These are phyloP conservation scores for Edolisoma coerulescens DNA, from an alignment of 2,113 vertebrate species.

Conservation along the genomic window DNA sequence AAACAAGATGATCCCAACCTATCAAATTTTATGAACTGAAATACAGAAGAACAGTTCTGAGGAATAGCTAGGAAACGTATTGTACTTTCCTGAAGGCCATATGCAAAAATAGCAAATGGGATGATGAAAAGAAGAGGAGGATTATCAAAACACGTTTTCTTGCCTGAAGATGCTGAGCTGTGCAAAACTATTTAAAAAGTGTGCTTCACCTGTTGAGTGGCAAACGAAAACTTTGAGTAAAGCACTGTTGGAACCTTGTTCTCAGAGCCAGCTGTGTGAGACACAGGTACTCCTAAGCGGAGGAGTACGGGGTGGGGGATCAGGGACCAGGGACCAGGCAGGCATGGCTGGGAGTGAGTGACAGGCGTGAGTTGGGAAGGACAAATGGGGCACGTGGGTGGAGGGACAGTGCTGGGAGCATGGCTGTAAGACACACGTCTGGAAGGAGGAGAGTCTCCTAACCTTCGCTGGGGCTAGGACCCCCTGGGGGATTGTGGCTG, in stretches of 20 bases:
- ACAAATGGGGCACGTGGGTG: background rate
- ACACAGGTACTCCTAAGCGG: background rate
- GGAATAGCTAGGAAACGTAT: background rate
- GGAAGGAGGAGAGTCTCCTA: background rate
- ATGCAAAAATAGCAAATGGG: background rate
- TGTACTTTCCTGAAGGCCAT: background rate
- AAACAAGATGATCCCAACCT: background rate
- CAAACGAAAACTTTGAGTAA: background rate
- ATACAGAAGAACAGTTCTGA: background rate
- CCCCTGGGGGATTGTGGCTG: background rate
- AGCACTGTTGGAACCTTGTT: background rate
- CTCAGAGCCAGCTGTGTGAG: background rate
- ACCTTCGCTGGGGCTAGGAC: rapidly evolving
- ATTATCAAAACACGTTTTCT: background rate
- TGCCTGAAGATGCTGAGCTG: background rate
- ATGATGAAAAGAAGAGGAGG: background rate
- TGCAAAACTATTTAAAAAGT: background rate
- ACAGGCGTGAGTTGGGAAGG: background rate
- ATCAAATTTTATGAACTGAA: background rate
- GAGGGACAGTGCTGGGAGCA: background rate
- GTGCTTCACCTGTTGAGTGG: background rate
- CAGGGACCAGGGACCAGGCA: background rate
- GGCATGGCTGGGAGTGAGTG: background rate
- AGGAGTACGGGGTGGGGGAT: background rate
- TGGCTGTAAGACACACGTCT: rapidly evolving